A percentile compares a stretch with the other conserved stretches of the same genome.
Evolutionary conservation across 2,888 invertebrate species (phyloP).

Genomic region (Drosophila mayaguana): DNA sequence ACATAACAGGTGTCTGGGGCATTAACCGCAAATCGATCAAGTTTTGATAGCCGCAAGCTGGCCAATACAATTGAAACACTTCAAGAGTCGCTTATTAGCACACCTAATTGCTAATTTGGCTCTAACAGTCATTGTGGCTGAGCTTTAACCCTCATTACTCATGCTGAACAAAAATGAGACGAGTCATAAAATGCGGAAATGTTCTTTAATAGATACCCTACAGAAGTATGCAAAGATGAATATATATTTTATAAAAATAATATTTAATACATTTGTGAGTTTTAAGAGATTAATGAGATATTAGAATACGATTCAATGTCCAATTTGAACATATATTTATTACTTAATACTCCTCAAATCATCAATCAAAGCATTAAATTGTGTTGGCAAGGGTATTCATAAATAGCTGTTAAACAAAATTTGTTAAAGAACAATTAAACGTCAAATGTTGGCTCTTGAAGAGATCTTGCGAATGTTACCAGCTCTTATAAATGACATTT

Average conservation of each 20-base stretch:
- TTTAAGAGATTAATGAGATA: not conserved
- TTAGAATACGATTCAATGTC: not conserved
- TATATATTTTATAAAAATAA: no score
- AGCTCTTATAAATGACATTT: conserved; percentile 64
- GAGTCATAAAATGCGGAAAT: not conserved
- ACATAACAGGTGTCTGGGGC: conserved; percentile 6
- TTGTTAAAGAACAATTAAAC: conserved; percentile 62
- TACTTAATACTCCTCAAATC: not conserved
- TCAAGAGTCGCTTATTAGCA: conserved; percentile 41
- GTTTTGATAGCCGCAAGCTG: conserved; percentile 13
- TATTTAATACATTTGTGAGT: not conserved
- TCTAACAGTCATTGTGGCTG: conserved; percentile 4
- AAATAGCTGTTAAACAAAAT: conserved; percentile 26
- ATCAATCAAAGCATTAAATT: not conserved
- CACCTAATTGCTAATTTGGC: conserved; percentile 37
- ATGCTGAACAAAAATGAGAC: not conserved
- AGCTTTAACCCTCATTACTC: conserved; percentile 27
- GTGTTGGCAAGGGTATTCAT: not conserved
- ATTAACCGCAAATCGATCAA: conserved; percentile 24
- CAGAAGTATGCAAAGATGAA: not conserved
- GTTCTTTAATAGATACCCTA: not conserved
- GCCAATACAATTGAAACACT: conserved; percentile 12
- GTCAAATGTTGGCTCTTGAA: conserved; percentile 62
- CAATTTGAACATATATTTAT: not conserved
- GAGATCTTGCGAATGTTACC: conserved; percentile 42